Conservation (phyloP, 2,113 vertebrate species). For the Brachyhypopomus gauderio region DNA sequence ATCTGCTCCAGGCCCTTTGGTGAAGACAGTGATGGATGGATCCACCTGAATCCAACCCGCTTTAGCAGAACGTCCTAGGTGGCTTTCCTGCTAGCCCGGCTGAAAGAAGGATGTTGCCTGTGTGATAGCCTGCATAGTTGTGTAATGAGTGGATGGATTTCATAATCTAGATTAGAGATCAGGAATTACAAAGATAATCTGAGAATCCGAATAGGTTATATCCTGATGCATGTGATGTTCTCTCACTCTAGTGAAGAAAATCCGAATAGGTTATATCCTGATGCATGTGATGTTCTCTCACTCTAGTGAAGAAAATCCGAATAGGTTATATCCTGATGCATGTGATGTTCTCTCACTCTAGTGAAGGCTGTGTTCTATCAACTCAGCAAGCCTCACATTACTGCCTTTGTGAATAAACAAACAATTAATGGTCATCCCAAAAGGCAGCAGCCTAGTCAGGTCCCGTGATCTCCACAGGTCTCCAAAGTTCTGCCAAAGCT, state of each 20-base stretch:
- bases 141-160: not conserved
- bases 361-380: not conserved
- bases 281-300: not conserved
- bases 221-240: not conserved
- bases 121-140: not conserved
- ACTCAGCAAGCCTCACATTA: not conserved
- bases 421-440: not conserved
- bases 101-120: not conserved
- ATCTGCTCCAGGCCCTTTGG: conserved; percentile 18
- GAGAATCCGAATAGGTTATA: too few species aligned
- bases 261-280: too few species aligned
- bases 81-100: not conserved
- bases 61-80: not conserved
- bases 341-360: not conserved
- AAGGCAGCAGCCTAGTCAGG: conserved; percentile 15
- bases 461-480: conserved; percentile 33
- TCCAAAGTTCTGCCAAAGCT: not conserved
- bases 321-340: too few species aligned
- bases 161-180: too few species aligned
- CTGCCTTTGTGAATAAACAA: conserved; percentile 24
- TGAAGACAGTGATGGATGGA: conserved; percentile 13
- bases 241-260: not conserved
- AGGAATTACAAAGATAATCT: too few species aligned
- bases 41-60: not conserved
- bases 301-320: not conserved